Base-by-base conservation (phyloP, 1,140 invertebrate species). In the Heliothis virescens region DNA sequence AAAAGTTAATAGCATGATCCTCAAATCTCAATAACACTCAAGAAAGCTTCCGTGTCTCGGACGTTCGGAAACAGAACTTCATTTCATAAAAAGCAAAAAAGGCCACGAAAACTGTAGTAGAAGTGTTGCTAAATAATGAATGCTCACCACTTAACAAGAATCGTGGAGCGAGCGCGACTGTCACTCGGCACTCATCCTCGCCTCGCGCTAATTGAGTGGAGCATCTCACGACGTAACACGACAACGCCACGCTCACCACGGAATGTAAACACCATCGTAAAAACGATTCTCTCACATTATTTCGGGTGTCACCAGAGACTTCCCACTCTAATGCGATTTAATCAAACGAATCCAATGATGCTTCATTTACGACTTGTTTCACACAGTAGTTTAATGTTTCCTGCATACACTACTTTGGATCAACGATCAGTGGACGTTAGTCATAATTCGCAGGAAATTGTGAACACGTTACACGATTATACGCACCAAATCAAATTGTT, bases 231-330 rank as follows among this genome's bases (percentile, higher is more conserved):
- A 75, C 72, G 62, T 55, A 57, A 63, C 34, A 55, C 50, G 78
- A 63, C 67, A 55, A 53, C 67, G 60, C 55, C 29, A 79, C 62
- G 59, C 47, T 52, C 15, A 65, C 74, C 11, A 65, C 62, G 69
- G 29, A 74, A 79, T 63, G 69, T 79, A 65, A 79, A 79, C 78
- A 79, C 50, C 53, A 52, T 79, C 69, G 78, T 79, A 79, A 79
- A 79, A 79, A 79, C 60, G 55, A 71, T 15, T 41, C 74, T 77
- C 60, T 65, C 62, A 52, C 59, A 72, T 79, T 77, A 65, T 77
- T 65, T 63, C 41, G 55, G 34, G 18, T 60, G 72, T 60, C 72
- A 60, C 60, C 57, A 60, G 21, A 16, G n/a, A 74, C 29, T 55
- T 29, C 21, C 13, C 26, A 15, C n/a, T 15, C 16, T 65, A 55